Percentiles rank a stretch among this genome's conserved stretches.
Evolutionary conservation across 2,888 invertebrate species (phyloP).

Genomic region (Neocrepidodera transversa): DNA sequence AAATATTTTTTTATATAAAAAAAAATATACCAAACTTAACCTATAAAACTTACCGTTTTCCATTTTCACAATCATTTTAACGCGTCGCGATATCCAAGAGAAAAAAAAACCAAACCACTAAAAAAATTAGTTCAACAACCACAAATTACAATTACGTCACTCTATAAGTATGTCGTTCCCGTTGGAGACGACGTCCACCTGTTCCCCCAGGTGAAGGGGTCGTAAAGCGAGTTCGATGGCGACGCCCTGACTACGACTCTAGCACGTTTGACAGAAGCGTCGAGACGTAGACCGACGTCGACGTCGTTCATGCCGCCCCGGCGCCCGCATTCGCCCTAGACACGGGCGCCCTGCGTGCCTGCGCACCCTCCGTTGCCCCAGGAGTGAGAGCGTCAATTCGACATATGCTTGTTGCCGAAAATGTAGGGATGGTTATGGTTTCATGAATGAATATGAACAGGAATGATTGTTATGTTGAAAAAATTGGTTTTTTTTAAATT

Average conservation of each 20-base stretch:
- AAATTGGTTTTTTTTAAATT: too few relatives aligned
- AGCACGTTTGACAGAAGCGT: slow-evolving; percentile 55
- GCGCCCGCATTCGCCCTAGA: slow-evolving; percentile 5
- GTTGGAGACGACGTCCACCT: slow-evolving; percentile 47
- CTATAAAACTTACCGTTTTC: slow-evolving; percentile 33
- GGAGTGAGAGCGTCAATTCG: slow-evolving; percentile 2
- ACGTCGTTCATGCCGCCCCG: slow-evolving; percentile 17
- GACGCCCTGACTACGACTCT: slow-evolving; percentile 59
- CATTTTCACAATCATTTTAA: slow-evolving; percentile 30
- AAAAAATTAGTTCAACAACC: not conserved
- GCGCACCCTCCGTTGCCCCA: slow-evolving; percentile 10
- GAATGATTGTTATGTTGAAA: too few relatives aligned
- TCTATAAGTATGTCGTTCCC: slow-evolving; percentile 33
- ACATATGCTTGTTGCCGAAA: not conserved
- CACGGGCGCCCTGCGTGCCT: slow-evolving; percentile 5
- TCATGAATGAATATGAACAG: slow-evolving; percentile 12
- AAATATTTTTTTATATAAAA: too few relatives aligned
- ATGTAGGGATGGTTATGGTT: slow-evolving; percentile 13
- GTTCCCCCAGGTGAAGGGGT: slow-evolving; percentile 52
- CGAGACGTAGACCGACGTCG: slow-evolving; percentile 43
- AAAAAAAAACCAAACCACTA: not conserved
- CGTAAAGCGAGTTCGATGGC: slow-evolving; percentile 45
- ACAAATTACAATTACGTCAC: slow-evolving; percentile 24
- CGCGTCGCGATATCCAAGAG: not conserved
- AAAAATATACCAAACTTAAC: slow-evolving; percentile 27